Evolutionary conservation across 2,888 invertebrate species (phyloP).

Genomic region (Criorhina ranunculi): DNA sequence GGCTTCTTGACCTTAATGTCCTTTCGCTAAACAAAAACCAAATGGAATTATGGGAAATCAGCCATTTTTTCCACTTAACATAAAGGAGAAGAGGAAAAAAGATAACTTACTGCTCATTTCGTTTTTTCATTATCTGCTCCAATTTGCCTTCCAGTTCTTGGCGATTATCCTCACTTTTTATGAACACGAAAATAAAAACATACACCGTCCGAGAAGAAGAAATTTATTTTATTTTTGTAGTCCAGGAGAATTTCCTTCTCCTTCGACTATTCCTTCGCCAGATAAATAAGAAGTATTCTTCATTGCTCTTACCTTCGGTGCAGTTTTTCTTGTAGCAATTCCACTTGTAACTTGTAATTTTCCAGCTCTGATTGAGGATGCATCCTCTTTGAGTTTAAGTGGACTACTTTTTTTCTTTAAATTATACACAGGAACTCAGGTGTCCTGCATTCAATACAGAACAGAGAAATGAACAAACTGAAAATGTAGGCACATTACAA

Average conservation of each 20-base stretch:
- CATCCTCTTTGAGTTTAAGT: conserved; percentile 78
- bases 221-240: conserved; percentile 69
- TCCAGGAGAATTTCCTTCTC: conserved; percentile 26
- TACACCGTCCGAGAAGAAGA: conserved; percentile 36
- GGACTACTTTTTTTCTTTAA: conserved; percentile 34
- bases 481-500: conserved; percentile 62
- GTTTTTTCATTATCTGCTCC: conserved; percentile 85
- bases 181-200: conserved; percentile 54
- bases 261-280: conserved; percentile 30
- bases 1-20: conserved; percentile 80
- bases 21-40: conserved; percentile 80
- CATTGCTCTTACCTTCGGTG: conserved; percentile 81
- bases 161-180: conserved; percentile 85
- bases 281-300: conserved; percentile 39
- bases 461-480: conserved; percentile 69
- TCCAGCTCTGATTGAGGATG: conserved; percentile 83
- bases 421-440: conserved; percentile 44
- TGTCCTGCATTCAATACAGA: conserved; percentile 52
- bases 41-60: conserved; percentile 51
- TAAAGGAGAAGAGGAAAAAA: conserved; percentile 37
- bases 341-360: conserved; percentile 84
- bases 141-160: conserved; percentile 86
- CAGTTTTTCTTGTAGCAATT: conserved; percentile 83
- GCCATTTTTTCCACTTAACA: conserved; percentile 41
- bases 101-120: conserved; percentile 85